Base-by-base conservation (phyloP, 2,888 invertebrate genomes). In the Polymixis lichenea region DNA sequence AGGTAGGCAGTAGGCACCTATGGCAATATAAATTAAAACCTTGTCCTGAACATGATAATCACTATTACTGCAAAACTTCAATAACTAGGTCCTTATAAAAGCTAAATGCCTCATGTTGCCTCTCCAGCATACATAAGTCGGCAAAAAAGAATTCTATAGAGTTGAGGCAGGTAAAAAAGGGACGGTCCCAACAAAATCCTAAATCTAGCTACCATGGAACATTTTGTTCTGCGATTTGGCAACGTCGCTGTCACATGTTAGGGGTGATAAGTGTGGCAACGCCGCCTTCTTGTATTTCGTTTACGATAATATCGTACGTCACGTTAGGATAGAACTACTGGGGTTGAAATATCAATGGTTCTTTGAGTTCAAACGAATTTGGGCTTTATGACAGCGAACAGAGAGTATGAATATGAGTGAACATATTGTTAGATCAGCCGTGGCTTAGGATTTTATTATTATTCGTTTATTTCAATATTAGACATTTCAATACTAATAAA, bases 161-260 rank as follows among this genome's bases (percentile, higher is more conserved):
- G 89, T 78, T 64, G 80, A 68, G 83, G 92, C 94, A 95, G 94
- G 94, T 94, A 95, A 91, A 92, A 92, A 92, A 88, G 89, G 90
- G 91, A 90, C 85, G 84, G 82, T 65, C 72, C 62, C 72, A 76
- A 84, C 83, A 84, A 85, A 89, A 89, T 90, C 90, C 89, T 89
- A 89, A 90, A 89, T 91, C 92, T 92, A 92, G 91, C 90, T 86
- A 89, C 91, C 88, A 89, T 88, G 82, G 88, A 90, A 86, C 87
- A 86, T 85, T 86, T 86, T 85, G 88, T 86, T 84, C 81, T 76
- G 85, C 91, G 90, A 91, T 91, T 92, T 93, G 95, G 95, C 95
- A 94, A 94, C 95, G 93, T 88, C 92, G 94, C 94, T 87, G 75
- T 89, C 89, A 89, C 86, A 87, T 86, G 87, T 82, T 70, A 84